phyloP scores from a whole-genome alignment of 2,888 invertebrate species.

The Aleiodes leptofemur region DNA sequence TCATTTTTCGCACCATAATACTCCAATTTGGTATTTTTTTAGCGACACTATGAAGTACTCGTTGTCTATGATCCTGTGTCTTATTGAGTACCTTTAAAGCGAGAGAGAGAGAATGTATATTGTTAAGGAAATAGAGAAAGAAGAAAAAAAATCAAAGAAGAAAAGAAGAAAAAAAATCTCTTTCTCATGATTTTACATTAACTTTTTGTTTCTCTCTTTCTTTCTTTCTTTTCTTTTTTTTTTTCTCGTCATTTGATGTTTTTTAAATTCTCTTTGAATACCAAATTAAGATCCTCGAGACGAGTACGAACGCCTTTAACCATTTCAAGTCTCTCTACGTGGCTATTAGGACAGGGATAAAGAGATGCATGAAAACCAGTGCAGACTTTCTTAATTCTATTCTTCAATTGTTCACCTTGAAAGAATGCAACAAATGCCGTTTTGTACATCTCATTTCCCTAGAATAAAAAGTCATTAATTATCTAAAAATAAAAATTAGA shows the following conservation, averaged over 20 bases:
- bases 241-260: not conserved
- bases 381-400: slow-evolving; percentile 94
- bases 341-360: slow-evolving; percentile 93
- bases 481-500: slow-evolving; percentile 12
- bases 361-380: slow-evolving; percentile 94
- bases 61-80: slow-evolving; percentile 91
- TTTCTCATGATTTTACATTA: slow-evolving; percentile 5
- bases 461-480: slow-evolving; percentile 57
- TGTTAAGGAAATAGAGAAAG: slow-evolving; percentile 22
- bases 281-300: slow-evolving; percentile 91
- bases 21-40: slow-evolving; percentile 93
- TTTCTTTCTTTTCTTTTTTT: not conserved
- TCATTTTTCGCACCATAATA: slow-evolving; percentile 91
- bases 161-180: slow-evolving; percentile 73
- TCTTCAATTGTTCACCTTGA: slow-evolving; percentile 95
- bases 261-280: slow-evolving; percentile 62
- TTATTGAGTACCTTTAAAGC: slow-evolving; percentile 83
- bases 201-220: not conserved
- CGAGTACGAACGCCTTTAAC: slow-evolving; percentile 92
- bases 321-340: slow-evolving; percentile 91
- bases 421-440: slow-evolving; percentile 92
- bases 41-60: slow-evolving; percentile 90
- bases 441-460: slow-evolving; percentile 93
- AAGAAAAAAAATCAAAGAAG: slow-evolving; percentile 7
- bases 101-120: too few species aligned